A percentile compares a stretch with the other conserved stretches of the same genome.
These are phyloP conservation scores for Chlamydotis undulata DNA, from an alignment of 2,113 vertebrate species.

Conservation along the genomic window DNA sequence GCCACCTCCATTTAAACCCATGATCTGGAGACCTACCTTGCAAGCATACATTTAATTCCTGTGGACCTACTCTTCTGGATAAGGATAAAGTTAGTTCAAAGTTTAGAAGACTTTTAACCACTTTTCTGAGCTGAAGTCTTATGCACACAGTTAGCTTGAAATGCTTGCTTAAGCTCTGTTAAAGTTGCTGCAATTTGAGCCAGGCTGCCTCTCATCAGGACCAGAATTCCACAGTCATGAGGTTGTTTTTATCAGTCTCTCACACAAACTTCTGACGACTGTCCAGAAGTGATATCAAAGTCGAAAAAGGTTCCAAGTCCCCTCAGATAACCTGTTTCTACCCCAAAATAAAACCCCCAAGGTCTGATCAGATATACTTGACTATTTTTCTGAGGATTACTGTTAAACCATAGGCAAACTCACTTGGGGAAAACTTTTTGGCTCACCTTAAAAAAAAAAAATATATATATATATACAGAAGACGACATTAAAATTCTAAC, in stretches of 20 bases:
- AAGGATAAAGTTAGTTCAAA: neutral
- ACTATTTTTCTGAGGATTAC: neutral
- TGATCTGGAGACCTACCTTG: neutral
- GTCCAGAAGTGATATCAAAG: neutral
- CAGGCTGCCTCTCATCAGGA: neutral
- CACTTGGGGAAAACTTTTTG: neutral
- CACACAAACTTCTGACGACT: neutral
- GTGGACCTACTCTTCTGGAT: neutral
- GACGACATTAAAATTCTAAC: neutral
- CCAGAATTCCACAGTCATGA: neutral
- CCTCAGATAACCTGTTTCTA: neutral
- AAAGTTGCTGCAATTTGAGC: neutral
- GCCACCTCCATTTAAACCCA: neutral
- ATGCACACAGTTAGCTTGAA: neutral
- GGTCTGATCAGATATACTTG: neutral
- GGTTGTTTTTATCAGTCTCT: neutral
- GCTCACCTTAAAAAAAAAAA: neutral
- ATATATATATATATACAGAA: neutral
- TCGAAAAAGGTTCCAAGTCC: neutral
- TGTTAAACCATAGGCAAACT: neutral
- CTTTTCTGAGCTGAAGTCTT: neutral
- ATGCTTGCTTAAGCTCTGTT: neutral
- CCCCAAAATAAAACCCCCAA: neutral
- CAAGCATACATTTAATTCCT: neutral
- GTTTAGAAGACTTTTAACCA: neutral